phyloP scores from a whole-genome alignment of 2,888 invertebrate species.

The Sinodicranocentrus sp. region DNA sequence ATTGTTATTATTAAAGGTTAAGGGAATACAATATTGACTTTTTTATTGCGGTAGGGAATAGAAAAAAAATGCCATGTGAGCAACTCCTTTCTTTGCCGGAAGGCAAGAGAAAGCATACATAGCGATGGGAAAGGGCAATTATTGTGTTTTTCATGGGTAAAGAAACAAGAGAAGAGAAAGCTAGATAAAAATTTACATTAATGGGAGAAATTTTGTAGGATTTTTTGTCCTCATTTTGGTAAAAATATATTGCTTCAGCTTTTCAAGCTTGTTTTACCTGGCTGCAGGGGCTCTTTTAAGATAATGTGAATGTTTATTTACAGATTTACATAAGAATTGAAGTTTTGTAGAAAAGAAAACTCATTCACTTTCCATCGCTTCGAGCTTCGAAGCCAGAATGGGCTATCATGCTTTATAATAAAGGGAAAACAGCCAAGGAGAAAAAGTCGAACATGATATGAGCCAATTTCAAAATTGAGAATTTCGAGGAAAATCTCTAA shows the following conservation, averaged over 20 bases:
- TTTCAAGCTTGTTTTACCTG: too few species aligned
- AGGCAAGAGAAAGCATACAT: neutral
- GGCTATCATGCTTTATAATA: too few species aligned
- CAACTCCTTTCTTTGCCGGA: slow-evolving; percentile 2
- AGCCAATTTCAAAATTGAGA: too few species aligned
- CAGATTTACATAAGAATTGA: neutral
- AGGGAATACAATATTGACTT: slow-evolving; percentile 49
- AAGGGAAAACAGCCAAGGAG: too few species aligned
- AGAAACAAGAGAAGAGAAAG: slow-evolving; percentile 21
- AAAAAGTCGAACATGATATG: too few species aligned
- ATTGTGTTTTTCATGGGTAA: slow-evolving; percentile 21
- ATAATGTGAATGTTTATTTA: neutral
- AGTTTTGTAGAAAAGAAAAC: neutral
- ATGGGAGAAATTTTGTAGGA: slow-evolving; percentile 7
- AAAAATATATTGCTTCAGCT: too few species aligned
- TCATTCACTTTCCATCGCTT: too few species aligned
- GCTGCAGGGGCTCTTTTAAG: too few species aligned
- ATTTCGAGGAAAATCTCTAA: too few species aligned
- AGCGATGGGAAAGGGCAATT: slow-evolving; percentile 40
- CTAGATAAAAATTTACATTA: slow-evolving; percentile 42
- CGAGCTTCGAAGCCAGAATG: too few species aligned
- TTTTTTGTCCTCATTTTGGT: neutral
- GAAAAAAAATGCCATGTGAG: neutral
- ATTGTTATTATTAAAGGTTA: slow-evolving; percentile 37
- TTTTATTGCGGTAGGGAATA: slow-evolving; percentile 44